Conservation (phyloP, 2,888 invertebrate species). For the Callimorpha dominula region DNA sequence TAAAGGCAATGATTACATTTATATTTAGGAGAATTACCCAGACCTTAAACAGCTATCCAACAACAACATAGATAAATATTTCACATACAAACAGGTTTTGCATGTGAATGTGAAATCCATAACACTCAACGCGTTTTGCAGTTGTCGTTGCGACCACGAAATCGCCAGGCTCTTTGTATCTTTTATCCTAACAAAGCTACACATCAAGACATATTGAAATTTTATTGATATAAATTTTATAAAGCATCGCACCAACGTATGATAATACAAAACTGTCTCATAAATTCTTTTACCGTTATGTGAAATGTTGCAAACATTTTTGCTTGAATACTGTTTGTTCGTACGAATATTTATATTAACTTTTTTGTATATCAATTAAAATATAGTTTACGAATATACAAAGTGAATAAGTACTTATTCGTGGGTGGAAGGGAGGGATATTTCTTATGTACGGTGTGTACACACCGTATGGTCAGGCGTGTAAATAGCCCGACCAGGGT, state of each 20-base stretch:
- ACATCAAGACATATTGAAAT: conserved; percentile 4
- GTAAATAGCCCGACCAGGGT: too few relatives aligned
- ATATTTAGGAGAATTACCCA: background rate
- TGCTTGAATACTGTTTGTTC: background rate
- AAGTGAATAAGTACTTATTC: too few relatives aligned
- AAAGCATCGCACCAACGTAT: background rate
- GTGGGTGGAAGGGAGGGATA: too few relatives aligned
- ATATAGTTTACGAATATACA: background rate
- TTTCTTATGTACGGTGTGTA: too few relatives aligned
- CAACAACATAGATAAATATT: background rate
- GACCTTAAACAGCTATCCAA: background rate
- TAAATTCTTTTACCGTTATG: background rate
- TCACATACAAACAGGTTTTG: background rate
- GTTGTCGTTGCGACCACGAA: too few relatives aligned
- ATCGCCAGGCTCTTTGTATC: background rate
- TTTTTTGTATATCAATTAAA: background rate
- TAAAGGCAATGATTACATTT: background rate
- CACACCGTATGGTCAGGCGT: too few relatives aligned
- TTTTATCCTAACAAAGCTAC: background rate
- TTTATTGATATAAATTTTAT: background rate
- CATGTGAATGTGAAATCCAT: background rate
- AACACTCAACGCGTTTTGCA: background rate
- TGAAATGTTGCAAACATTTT: background rate
- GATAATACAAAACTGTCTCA: conserved; percentile 5
- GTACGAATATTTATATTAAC: background rate